Evolutionary conservation across 2,888 invertebrate species (phyloP).

Genomic region (Tigriopus californicus): DNA sequence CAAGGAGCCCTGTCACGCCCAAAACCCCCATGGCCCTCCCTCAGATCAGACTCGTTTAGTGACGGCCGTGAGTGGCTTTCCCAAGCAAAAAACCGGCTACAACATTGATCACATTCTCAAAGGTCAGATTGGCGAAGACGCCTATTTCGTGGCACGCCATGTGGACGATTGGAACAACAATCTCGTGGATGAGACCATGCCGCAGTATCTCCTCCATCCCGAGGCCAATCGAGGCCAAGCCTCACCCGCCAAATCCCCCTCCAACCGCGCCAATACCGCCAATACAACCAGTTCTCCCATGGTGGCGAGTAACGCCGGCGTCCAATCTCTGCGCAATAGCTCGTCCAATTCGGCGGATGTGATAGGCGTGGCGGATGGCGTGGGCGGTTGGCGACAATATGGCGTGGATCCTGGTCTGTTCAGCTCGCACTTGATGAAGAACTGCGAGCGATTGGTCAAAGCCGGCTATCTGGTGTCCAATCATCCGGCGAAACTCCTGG

Average conservation of each 20-base stretch:
- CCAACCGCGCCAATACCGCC: neutral
- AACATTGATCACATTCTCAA: conserved; percentile 14
- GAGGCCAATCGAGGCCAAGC: conserved; percentile 18
- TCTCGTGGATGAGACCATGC: neutral
- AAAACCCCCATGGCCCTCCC: neutral
- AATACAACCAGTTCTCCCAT: neutral
- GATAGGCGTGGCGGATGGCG: conserved; percentile 85
- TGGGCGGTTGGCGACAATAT: conserved; percentile 94
- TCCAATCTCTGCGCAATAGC: neutral
- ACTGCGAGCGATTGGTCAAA: conserved; percentile 76
- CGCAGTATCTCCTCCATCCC: conserved; percentile 18
- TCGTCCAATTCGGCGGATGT: conserved; percentile 10
- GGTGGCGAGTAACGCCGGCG: neutral
- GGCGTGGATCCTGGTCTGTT: conserved; percentile 95
- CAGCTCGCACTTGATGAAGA: conserved; percentile 78
- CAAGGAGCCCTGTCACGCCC: neutral
- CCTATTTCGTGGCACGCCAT: conserved; percentile 13
- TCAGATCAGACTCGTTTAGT: conserved; percentile 32
- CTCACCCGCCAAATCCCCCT: neutral
- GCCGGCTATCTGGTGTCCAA: conserved; percentile 69
- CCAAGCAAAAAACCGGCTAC: conserved; percentile 38
- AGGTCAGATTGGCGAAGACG: conserved; percentile 15
- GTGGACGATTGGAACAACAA: conserved; percentile 17
- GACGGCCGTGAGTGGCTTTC: conserved; percentile 80
- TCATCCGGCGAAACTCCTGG: conserved; percentile 70